A percentile compares a stretch with the other conserved stretches of the same genome.
Evolutionary conservation across 2,888 invertebrate species (phyloP).

Genomic region (Branchipolynoe longqiensis): DNA sequence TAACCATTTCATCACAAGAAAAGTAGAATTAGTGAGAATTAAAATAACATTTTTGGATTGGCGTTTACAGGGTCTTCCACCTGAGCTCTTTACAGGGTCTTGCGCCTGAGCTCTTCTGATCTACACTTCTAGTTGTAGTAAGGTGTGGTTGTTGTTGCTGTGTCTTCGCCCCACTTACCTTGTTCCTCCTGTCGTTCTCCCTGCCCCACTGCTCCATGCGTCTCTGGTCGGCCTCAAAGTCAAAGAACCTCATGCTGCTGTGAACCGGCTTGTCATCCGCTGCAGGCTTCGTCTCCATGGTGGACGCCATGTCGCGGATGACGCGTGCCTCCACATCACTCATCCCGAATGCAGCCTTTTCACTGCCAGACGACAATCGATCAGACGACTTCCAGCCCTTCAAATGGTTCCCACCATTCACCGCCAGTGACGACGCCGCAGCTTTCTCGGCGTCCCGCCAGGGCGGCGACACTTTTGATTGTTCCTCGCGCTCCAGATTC

Average conservation of each 20-base stretch:
- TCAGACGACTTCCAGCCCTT: constrained; percentile 52
- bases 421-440: no score
- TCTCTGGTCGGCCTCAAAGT: constrained; percentile 64
- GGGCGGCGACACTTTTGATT: constrained; percentile 25
- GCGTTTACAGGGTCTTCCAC: no score
- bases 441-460: constrained; percentile 31
- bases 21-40: no score
- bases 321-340: constrained; percentile 35
- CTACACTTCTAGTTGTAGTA: no score
- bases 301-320: constrained; percentile 56
- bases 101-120: no score
- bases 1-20: no score
- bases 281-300: background rate
- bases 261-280: background rate
- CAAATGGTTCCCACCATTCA: constrained; percentile 43
- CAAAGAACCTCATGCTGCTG: constrained; percentile 58
- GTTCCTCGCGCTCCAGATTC: constrained; percentile 63
- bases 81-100: no score
- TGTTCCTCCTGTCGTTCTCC: constrained; percentile 71
- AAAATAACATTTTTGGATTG: no score
- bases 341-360: background rate
- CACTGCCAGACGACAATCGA: background rate
- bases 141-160: no score
- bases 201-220: constrained; percentile 73
- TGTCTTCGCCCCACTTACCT: no score